A percentile compares a stretch with the other conserved stretches of the same genome.
Evolutionary conservation across 2,113 vertebrate genomes (phyloP).

Genomic region (Clinocottus analis): DNA sequence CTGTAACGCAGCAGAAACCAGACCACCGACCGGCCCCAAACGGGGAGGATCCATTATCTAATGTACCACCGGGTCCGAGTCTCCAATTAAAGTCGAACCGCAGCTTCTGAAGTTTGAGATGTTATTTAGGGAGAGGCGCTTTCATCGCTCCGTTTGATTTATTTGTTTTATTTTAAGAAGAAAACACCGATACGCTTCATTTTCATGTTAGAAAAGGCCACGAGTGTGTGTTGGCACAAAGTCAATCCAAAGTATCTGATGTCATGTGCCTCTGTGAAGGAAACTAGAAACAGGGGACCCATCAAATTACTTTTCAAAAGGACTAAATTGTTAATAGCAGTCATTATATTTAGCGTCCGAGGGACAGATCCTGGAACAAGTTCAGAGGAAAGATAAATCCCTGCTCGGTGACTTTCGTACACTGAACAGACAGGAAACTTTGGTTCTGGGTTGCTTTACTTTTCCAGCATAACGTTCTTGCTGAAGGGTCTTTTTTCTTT

Average conservation of each 20-base stretch:
- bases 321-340: slow-evolving; percentile 15
- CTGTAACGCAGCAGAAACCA: slow-evolving; percentile 10
- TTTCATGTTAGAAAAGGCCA: neutral
- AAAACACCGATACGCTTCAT: neutral
- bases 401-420: slow-evolving; percentile 18
- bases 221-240: neutral
- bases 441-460: neutral
- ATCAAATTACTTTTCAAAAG: slow-evolving; percentile 10
- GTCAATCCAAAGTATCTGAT: neutral
- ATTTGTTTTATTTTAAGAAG: neutral
- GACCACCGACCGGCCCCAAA: neutral
- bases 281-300: neutral
- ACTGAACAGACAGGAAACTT: slow-evolving; percentile 40
- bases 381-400: slow-evolving; percentile 22
- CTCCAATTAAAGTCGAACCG: neutral
- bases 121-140: neutral
- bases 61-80: neutral
- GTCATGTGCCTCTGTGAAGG: neutral
- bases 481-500: neutral
- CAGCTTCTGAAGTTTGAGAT: neutral
- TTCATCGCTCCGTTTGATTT: neutral
- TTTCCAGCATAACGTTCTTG: slow-evolving; percentile 34
- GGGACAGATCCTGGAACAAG: slow-evolving; percentile 9
- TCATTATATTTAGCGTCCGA: neutral
- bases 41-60: neutral